Conservation (phyloP, 1,140 invertebrate genomes). For the Metaphire vulgaris region DNA sequence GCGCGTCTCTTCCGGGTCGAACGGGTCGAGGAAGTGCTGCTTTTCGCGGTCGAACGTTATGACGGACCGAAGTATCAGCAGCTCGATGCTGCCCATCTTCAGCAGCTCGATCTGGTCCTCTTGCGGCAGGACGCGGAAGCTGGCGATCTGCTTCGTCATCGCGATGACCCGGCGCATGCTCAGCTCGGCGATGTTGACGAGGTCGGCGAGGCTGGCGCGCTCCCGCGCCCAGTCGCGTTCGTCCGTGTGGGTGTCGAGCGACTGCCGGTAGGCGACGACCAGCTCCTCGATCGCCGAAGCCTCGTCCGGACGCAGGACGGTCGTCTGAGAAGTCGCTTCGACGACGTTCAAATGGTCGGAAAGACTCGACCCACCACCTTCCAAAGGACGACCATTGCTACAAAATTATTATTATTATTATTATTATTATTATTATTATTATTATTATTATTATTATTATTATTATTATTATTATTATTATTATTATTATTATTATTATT, state of each 20-base stretch:
- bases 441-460: slow-evolving; percentile 3
- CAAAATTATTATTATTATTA: not conserved
- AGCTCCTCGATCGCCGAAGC: slow-evolving; percentile 45
- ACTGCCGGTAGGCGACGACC: slow-evolving; percentile 44
- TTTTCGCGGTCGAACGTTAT: slow-evolving; percentile 50
- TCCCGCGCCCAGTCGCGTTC: slow-evolving; percentile 18
- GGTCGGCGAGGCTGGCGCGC: slow-evolving; percentile 41
- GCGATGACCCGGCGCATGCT: slow-evolving; percentile 51
- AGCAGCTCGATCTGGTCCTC: slow-evolving; percentile 54
- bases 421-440: slow-evolving; percentile 7
- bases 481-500: not conserved
- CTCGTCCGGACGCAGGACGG: slow-evolving; percentile 43
- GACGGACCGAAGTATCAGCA: slow-evolving; percentile 55
- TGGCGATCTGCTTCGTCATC: slow-evolving; percentile 52
- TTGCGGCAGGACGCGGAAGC: slow-evolving; percentile 50
- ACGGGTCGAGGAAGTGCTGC: slow-evolving; percentile 49
- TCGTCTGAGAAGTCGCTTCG: slow-evolving; percentile 36
- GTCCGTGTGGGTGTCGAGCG: slow-evolving; percentile 39
- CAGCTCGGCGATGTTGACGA: slow-evolving; percentile 51
- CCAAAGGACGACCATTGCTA: not conserved
- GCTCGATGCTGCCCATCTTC: slow-evolving; percentile 54
- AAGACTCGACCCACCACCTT: not conserved
- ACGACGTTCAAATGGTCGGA: not conserved
- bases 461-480: not conserved
- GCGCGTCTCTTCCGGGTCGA: slow-evolving; percentile 43